Evolutionary conservation across 2,888 invertebrate species (phyloP).

Genomic region (Druceiella hillmani): DNA sequence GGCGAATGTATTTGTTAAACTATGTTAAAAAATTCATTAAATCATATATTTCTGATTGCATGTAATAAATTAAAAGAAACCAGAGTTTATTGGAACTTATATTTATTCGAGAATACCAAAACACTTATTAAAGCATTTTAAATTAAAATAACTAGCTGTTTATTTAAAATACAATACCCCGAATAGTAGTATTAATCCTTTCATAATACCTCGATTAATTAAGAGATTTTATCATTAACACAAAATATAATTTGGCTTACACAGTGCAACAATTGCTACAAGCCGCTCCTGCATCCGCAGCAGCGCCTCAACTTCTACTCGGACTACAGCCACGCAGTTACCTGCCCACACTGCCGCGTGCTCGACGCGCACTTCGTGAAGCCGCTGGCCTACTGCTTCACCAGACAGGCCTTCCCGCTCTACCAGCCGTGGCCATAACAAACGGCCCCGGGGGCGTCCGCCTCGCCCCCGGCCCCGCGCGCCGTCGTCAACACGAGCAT

Average conservation of each 20-base stretch:
- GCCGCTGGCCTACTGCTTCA: slow-evolving; percentile 79
- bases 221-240: too few relatives aligned
- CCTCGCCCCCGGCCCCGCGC: slow-evolving; percentile 40
- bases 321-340: slow-evolving; percentile 88
- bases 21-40: too few relatives aligned
- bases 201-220: not conserved
- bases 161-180: not conserved
- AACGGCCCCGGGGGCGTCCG: slow-evolving; percentile 64
- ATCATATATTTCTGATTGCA: too few relatives aligned
- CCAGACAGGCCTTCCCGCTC: slow-evolving; percentile 64
- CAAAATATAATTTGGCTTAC: slow-evolving; percentile 28
- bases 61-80: too few relatives aligned
- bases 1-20: too few relatives aligned
- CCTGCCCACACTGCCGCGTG: slow-evolving; percentile 87
- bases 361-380: slow-evolving; percentile 94
- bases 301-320: slow-evolving; percentile 88
- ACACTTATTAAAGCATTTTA: too few relatives aligned
- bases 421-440: slow-evolving; percentile 85
- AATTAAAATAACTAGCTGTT: not conserved
- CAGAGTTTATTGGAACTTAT: too few relatives aligned
- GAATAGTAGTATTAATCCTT: not conserved
- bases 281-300: slow-evolving; percentile 80
- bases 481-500: slow-evolving; percentile 51
- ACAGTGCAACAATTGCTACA: slow-evolving; percentile 91
- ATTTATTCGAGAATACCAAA: too few relatives aligned